phyloP scores from a whole-genome alignment of 2,888 invertebrate species.

The Dryocosmus kuriphilus region DNA sequence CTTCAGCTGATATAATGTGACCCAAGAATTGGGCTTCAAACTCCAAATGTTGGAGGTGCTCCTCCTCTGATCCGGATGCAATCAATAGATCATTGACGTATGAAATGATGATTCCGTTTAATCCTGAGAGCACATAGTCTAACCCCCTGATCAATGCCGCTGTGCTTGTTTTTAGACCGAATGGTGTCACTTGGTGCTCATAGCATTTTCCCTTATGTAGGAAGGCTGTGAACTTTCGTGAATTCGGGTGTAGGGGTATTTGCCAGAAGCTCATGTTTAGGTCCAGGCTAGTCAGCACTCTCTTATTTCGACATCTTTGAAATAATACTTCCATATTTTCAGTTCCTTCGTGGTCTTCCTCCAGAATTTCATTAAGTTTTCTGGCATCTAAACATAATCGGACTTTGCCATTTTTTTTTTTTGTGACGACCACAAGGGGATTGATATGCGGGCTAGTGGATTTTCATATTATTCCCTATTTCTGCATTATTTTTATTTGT shows the following conservation, averaged over 20 bases:
- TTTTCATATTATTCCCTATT: neutral
- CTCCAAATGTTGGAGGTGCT: conserved; percentile 47
- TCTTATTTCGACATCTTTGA: neutral
- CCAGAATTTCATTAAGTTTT: neutral
- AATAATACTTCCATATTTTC: neutral
- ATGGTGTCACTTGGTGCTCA: no score
- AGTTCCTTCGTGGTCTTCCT: neutral
- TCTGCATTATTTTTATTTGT: neutral
- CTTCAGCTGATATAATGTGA: conserved; percentile 24
- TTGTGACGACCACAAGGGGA: neutral
- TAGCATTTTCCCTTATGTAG: no score
- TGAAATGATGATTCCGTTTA: conserved; percentile 10
- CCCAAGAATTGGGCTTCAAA: conserved; percentile 36
- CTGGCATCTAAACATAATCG: neutral
- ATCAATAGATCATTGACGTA: conserved; percentile 46
- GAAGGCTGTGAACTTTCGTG: no score
- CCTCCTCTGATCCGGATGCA: conserved; percentile 7
- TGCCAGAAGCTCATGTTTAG: no score
- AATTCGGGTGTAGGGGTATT: no score
- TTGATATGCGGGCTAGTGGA: no score
- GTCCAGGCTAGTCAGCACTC: neutral
- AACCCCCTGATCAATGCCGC: no score
- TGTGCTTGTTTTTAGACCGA: no score
- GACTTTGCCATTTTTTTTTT: neutral
- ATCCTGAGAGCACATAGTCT: conserved; percentile 13